These are phyloP conservation scores for Timandra comae DNA, from an alignment of 2,888 invertebrate species.

Conservation along the genomic window DNA sequence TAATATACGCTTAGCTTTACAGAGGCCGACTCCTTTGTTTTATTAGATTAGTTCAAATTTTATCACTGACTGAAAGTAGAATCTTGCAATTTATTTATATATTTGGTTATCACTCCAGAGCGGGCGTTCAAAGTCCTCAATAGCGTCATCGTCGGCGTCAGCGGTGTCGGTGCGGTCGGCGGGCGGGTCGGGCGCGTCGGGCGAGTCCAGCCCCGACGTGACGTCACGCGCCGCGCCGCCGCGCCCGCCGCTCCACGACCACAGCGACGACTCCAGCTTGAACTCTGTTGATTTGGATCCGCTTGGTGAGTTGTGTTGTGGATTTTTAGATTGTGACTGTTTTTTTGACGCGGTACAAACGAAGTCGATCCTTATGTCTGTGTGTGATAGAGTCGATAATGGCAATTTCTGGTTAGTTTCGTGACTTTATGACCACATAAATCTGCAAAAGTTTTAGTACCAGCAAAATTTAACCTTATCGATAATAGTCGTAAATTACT, in stretches of 20 bases:
- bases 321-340: no score
- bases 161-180: slow-evolving; percentile 71
- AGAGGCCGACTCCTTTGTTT: not conserved
- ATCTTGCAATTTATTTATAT: not conserved
- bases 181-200: slow-evolving; percentile 49
- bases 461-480: no score
- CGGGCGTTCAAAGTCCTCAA: slow-evolving; percentile 77
- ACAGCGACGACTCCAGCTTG: slow-evolving; percentile 92
- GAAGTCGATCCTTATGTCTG: no score
- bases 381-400: no score
- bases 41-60: not conserved
- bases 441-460: no score
- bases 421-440: no score
- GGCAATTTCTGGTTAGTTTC: no score
- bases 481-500: no score
- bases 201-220: slow-evolving; percentile 70
- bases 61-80: no score
- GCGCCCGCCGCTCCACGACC: slow-evolving; percentile 61
- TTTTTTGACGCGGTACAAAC: no score
- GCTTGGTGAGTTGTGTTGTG: slow-evolving; percentile 77
- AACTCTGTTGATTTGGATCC: slow-evolving; percentile 93
- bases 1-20: no score
- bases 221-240: slow-evolving; percentile 69
- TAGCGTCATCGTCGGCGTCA: slow-evolving; percentile 67
- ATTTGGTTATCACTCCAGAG: slow-evolving; percentile 59